phyloP scores from a whole-genome alignment of 1,140 invertebrate genomes.

The Hycleus cichorii region DNA sequence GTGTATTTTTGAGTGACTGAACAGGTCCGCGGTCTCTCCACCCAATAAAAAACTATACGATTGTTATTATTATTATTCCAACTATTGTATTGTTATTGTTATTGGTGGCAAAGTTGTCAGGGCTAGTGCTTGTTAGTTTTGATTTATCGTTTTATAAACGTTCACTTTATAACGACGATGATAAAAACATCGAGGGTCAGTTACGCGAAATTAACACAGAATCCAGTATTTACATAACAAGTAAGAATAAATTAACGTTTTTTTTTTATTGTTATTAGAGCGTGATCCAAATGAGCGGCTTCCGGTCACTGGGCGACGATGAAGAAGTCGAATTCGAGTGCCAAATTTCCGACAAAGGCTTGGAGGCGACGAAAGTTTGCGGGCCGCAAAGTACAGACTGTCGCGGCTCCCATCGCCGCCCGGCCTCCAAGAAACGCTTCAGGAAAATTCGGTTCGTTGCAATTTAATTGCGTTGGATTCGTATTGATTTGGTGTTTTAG shows the following conservation, averaged over 20 bases:
- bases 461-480: no score
- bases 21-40: background rate
- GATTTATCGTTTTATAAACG: conserved; percentile 17
- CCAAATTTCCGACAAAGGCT: conserved; percentile 71
- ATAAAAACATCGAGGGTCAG: no score
- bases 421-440: conserved; percentile 68
- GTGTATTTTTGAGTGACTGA: conserved; percentile 18
- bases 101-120: conserved; percentile 10
- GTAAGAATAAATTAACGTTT: background rate
- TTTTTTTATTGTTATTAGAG: conserved; percentile 52
- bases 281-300: conserved; percentile 81
- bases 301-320: conserved; percentile 77
- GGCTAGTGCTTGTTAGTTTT: conserved; percentile 6
- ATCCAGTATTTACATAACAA: no score
- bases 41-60: conserved; percentile 6
- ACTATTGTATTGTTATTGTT: conserved; percentile 4
- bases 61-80: conserved; percentile 13
- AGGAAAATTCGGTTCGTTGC: conserved; percentile 65
- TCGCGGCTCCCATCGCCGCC: conserved; percentile 68
- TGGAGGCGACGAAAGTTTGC: conserved; percentile 76
- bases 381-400: conserved; percentile 68
- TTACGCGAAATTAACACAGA: no score
- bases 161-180: background rate
- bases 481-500: conserved; percentile 43
- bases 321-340: conserved; percentile 83